Evolutionary conservation across 2,888 invertebrate species (phyloP).

Genomic region (Cristatella mucedo): DNA sequence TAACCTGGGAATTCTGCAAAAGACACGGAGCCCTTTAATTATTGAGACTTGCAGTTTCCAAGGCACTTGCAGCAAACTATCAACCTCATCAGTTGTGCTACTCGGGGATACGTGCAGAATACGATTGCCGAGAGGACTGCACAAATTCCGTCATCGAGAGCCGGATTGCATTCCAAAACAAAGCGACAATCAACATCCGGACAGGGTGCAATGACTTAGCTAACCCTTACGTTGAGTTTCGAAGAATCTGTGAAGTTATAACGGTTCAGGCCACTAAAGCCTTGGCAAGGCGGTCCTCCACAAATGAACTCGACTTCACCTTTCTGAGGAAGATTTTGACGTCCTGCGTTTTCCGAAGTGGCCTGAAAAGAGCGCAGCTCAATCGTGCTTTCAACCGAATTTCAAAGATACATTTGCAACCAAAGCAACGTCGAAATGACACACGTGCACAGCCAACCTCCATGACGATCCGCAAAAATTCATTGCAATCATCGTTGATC

Average conservation of each 20-base stretch:
- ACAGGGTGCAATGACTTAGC: too few relatives aligned
- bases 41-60: too few relatives aligned
- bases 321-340: constrained; percentile 49
- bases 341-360: constrained; percentile 20
- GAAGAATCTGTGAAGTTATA: constrained; percentile 70
- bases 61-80: too few relatives aligned
- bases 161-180: too few relatives aligned
- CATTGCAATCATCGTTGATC: constrained; percentile 66
- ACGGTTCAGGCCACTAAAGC: constrained; percentile 74
- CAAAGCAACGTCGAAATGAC: too few relatives aligned
- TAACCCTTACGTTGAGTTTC: constrained; percentile 49
- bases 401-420: too few relatives aligned
- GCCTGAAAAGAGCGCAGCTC: background rate
- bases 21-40: constrained; percentile 10
- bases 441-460: constrained; percentile 35
- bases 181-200: too few relatives aligned
- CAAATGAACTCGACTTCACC: constrained; percentile 68
- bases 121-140: too few relatives aligned
- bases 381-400: background rate
- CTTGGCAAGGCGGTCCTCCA: constrained; percentile 76
- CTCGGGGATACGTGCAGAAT: too few relatives aligned
- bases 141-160: too few relatives aligned
- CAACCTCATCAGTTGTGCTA: too few relatives aligned
- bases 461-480: constrained; percentile 52
- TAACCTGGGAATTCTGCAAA: constrained; percentile 56